phyloP scores from a whole-genome alignment of 1,140 invertebrate species.

The Drosophila setifemur region DNA sequence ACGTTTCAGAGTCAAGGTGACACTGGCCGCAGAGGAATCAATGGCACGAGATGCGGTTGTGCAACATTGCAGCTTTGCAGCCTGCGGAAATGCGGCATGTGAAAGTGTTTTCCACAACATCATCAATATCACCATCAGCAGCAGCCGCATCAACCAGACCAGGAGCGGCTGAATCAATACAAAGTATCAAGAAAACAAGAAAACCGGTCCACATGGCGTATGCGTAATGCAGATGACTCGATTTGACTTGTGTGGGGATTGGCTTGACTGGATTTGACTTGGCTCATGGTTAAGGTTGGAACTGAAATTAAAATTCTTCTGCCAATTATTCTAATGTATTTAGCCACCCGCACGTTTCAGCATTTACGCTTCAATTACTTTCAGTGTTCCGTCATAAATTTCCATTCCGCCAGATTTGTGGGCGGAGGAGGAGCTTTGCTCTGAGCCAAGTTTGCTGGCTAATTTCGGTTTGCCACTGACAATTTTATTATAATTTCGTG shows the following conservation, averaged over 20 bases:
- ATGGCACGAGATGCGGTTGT: conserved; percentile 59
- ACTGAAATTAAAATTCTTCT: conserved; percentile 52
- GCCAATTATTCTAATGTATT: conserved; percentile 59
- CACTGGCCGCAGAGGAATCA: conserved; percentile 32
- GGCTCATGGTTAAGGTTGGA: conserved; percentile 61
- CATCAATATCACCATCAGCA: not conserved
- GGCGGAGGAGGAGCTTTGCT: conserved; percentile 13
- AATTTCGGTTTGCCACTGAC: conserved; percentile 58
- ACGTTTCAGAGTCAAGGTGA: conserved; percentile 74
- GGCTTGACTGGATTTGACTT: conserved; percentile 3
- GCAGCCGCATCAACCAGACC: not conserved
- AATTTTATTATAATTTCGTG: conserved; percentile 70
- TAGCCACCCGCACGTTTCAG: conserved; percentile 59
- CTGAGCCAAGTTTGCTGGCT: conserved; percentile 31
- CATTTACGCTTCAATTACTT: conserved; percentile 67
- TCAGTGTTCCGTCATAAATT: conserved; percentile 50
- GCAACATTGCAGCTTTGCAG: conserved; percentile 44
- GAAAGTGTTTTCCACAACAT: conserved; percentile 50
- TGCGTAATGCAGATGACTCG: conserved; percentile 41
- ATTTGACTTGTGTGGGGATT: conserved; percentile 7
- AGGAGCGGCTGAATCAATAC: conserved; percentile 11
- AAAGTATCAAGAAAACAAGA: not conserved
- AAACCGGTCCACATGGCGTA: conserved; percentile 64
- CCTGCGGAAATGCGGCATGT: conserved; percentile 68
- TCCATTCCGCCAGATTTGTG: conserved; percentile 32